Conservation (phyloP, 2,888 invertebrate species). For the Andrena praecox region DNA sequence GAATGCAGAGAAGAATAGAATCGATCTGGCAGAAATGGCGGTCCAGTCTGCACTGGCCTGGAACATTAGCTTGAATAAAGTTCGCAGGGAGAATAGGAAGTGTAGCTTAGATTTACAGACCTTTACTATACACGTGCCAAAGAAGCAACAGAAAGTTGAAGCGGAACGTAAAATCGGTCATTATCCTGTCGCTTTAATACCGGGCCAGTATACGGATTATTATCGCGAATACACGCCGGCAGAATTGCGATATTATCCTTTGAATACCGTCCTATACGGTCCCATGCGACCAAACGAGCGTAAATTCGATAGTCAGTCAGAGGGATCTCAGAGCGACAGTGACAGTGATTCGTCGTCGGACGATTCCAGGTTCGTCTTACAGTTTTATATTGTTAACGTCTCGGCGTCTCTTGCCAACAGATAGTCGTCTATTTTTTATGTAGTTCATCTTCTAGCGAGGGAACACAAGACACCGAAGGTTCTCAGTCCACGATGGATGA, state of each 20-base stretch:
- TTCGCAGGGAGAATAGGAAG: conserved; percentile 91
- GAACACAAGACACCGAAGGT: conserved; percentile 84
- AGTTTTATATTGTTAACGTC: conserved; percentile 11
- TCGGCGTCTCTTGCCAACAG: conserved; percentile 7
- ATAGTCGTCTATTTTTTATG: conserved; percentile 55
- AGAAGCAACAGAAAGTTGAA: conserved; percentile 85
- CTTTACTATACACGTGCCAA: conserved; percentile 93
- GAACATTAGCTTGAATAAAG: conserved; percentile 94
- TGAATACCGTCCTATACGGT: conserved; percentile 94
- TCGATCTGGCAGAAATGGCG: conserved; percentile 93
- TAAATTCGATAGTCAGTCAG: conserved; percentile 86
- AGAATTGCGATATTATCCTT: conserved; percentile 96
- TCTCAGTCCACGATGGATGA: conserved; percentile 84
- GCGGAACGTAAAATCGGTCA: conserved; percentile 87
- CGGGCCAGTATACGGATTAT: conserved; percentile 97
- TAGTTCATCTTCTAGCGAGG: conserved; percentile 85
- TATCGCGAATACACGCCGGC: conserved; percentile 92
- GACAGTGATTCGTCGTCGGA: conserved; percentile 85
- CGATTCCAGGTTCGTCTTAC: conserved; percentile 84
- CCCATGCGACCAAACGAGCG: conserved; percentile 86
- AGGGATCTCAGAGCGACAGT: conserved; percentile 86
- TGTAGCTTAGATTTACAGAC: conserved; percentile 97
- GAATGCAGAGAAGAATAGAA: conserved; percentile 85
- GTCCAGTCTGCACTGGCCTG: conserved; percentile 94
- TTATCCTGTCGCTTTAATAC: conserved; percentile 97